Percentiles rank a stretch among this genome's conserved stretches.
These are phyloP conservation scores for Dryadula phaetusa DNA, from an alignment of 2,888 invertebrate genomes.

Conservation along the genomic window DNA sequence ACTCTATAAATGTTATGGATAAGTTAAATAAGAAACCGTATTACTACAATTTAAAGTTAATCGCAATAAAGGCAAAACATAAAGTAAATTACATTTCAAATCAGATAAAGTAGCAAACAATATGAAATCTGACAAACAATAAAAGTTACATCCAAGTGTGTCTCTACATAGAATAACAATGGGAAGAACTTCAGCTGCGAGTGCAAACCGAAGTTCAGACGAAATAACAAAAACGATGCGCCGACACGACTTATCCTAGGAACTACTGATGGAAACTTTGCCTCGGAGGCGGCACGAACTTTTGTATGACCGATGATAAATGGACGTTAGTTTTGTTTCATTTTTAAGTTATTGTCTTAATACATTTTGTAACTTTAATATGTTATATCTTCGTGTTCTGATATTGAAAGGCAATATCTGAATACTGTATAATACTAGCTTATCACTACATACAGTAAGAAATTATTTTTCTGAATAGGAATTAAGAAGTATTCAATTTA, in stretches of 20 bases:
- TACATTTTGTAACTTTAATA: too few species aligned
- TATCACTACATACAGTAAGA: too few species aligned
- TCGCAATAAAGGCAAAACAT: not conserved
- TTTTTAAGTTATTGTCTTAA: too few species aligned
- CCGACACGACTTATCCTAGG: conserved; percentile 17
- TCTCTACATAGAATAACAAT: not conserved
- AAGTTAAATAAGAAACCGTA: too few species aligned
- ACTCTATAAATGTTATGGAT: too few species aligned
- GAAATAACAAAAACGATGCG: conserved; percentile 25
- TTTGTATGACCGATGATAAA: conserved; percentile 17
- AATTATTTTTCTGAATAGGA: too few species aligned
- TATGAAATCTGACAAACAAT: conserved; percentile 13
- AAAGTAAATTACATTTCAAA: not conserved
- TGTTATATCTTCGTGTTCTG: too few species aligned
- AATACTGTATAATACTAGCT: too few species aligned
- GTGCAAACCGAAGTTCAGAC: conserved; percentile 21
- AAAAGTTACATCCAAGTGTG: conserved; percentile 16
- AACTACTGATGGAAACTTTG: conserved; percentile 6
- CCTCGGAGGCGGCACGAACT: not conserved
- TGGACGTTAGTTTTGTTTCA: conserved; percentile 3
- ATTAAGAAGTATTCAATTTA: too few species aligned
- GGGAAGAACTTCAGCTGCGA: not conserved
- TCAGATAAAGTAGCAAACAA: not conserved
- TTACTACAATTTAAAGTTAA: not conserved
- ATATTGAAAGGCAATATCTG: too few species aligned